Evolutionary conservation across 2,797 vertebrate genomes (phyloP), one percentile per base, ranked within the genome.

Genomic region (Carduelis carduelis): DNA sequence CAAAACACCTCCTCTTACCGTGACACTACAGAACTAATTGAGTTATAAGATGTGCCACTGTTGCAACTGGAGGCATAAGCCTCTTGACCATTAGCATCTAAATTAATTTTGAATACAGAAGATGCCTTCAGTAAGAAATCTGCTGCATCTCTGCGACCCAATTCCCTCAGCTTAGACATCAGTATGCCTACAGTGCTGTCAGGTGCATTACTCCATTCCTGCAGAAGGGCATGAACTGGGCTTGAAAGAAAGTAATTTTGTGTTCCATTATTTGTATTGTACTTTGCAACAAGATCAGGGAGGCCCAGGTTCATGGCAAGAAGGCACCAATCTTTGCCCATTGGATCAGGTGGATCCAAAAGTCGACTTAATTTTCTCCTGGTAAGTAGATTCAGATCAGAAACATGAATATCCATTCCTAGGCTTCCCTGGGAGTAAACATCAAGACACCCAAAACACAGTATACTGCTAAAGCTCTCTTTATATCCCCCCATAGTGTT

Each of bases 241-340:
- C 99, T 99, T 32, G 98, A 98, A 52, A 98, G 94, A 86, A 97
- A 97, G 59, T 98, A 95, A 87, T 96, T 98, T 41, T 98, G 96
- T 55, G 97, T 92, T 89, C 98, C 98, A 19, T 98, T 98, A 52
- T 97, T 97, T 75, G 96, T 98, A 95, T 99, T 99, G 91, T 99
- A 98, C 91, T 99, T 99, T 87, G 99, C 99, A 97, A 99, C 99
- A 69, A 99, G 97, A 28, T 99, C 99, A 3, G 98, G 98, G 78
- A 99, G 99, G 91, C 99, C 99, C 71, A 99, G 97, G 97, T 99
- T 99, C 99, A 99, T 99, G 94, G 99, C 99, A 60, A 99, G 98
- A 97, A 99, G 98, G 97, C 99, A 99, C 99, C 99, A 99, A 91
- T 99, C 99, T 97, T 99, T 99, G 64, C 99, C 99, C 97, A 99